phyloP scores from a whole-genome alignment of 2,113 vertebrate genomes.

The Bettongia penicillata region DNA sequence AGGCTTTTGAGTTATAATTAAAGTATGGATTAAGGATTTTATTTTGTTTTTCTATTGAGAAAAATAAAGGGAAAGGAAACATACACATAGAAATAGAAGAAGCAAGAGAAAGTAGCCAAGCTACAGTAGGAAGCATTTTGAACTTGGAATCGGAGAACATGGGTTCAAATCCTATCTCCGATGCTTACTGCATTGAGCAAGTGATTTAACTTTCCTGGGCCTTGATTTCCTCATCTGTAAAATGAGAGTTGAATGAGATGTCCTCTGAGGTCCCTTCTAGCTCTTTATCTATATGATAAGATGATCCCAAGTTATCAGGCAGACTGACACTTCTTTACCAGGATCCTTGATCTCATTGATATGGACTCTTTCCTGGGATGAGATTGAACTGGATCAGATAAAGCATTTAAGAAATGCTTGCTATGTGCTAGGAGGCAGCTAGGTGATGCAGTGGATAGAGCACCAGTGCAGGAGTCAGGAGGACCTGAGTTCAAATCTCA shows the following conservation, averaged over 20 bases:
- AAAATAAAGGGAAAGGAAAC: background rate
- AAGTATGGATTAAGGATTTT: background rate
- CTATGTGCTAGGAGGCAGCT: background rate
- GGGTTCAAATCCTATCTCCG: background rate
- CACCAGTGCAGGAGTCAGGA: too few relatives aligned
- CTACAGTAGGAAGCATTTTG: background rate
- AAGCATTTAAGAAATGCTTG: background rate
- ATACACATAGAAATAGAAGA: background rate
- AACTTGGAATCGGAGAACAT: background rate
- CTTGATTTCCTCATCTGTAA: background rate
- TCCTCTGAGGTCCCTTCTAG: background rate
- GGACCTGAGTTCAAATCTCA: too few relatives aligned
- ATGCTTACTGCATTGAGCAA: background rate
- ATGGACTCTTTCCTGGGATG: background rate
- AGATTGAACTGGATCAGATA: background rate
- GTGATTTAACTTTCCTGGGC: background rate
- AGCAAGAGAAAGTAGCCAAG: background rate
- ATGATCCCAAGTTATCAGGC: background rate
- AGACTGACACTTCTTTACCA: background rate
- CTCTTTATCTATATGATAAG: background rate
- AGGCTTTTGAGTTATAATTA: background rate
- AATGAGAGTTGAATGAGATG: background rate
- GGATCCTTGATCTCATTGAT: background rate
- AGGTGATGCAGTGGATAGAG: too few relatives aligned
- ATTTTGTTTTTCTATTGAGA: background rate